These are phyloP conservation scores for Morphnarchus princeps DNA, from an alignment of 2,113 vertebrate genomes.

Conservation along the genomic window DNA sequence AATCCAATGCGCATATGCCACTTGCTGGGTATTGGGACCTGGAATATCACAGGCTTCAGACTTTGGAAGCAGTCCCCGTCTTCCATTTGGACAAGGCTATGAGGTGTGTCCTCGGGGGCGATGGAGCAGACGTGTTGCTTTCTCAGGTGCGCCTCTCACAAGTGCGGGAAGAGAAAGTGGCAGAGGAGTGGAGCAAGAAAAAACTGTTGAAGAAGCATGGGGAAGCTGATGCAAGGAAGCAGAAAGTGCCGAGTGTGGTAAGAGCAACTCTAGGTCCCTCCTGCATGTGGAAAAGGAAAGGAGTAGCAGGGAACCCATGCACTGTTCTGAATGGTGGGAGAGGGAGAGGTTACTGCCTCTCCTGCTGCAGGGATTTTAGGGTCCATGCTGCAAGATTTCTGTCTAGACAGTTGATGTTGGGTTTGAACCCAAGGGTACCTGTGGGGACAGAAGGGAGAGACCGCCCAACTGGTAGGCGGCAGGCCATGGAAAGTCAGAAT, in stretches of 20 bases:
- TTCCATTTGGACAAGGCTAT: neutral
- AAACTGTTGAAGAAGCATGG: conserved; percentile 80
- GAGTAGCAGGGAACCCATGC: fast-evolving
- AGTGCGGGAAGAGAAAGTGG: conserved; percentile 74
- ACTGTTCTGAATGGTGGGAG: neutral
- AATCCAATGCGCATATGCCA: fast-evolving
- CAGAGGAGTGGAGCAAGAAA: conserved; percentile 85
- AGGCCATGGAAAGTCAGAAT: too few species aligned
- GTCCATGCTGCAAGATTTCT: neutral
- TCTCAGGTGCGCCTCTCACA: conserved; percentile 11
- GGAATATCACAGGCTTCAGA: neutral
- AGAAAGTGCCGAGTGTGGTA: conserved; percentile 72
- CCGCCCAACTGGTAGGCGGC: neutral
- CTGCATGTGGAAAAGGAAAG: neutral
- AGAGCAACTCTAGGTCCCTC: neutral
- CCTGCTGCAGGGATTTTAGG: neutral
- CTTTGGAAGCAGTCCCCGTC: neutral
- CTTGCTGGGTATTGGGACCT: neutral
- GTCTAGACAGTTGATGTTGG: neutral
- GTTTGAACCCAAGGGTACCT: neutral
- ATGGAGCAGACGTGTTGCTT: neutral
- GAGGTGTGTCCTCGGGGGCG: fast-evolving
- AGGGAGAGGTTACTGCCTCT: neutral
- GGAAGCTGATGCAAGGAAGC: conserved; percentile 77
- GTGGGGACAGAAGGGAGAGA: neutral